Base-by-base conservation (phyloP, 1,140 invertebrate species). In the Aphidius ervi region DNA sequence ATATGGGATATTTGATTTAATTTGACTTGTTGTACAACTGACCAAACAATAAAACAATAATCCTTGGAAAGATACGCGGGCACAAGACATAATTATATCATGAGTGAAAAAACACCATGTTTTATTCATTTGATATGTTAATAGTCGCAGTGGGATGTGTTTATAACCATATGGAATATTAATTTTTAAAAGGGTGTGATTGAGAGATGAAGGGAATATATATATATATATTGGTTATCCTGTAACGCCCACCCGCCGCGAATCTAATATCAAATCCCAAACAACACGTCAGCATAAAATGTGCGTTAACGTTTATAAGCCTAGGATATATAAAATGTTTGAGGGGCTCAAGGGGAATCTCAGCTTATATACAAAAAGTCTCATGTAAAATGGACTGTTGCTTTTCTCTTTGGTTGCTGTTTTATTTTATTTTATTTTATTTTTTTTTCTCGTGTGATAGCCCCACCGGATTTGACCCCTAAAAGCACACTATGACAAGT, bases 401-500 rank as follows among this genome's bases (percentile, higher is more conserved):
- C 23, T 31, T 31, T 31, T 31, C 23, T 31, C 2, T 31, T 1
- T 31, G 2, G 23, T 4, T 31, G 23, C 1, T 56, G 16, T 49
- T 37, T 41, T 59, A 53, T 53, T 10, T 10, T 49, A 42, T 46
- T 59, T 52, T 59, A 20, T 9, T 20, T 59, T 40, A 37, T 46
- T 43, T 50, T 31, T 57, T 58, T 39, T 50, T 57, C 60, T 20
- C 56, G 47, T 52, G 47, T 54, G 16, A 40, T 54, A 39, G 52
- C 52, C 40, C 50, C 49, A 39, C 48, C 56, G 58, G 56, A 61
- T 60, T 43, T 58, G 46, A 31, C 23, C 43, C 55, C 54, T 59
- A 45, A 20, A 46, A 42, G 31, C 9, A 31, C 40, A 41, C 54
- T 65, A 65, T 65, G 64, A 65, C 64, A 65, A 63, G 64, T 65